Conservation (phyloP, 2,888 invertebrate species). For the Meganola albula region DNA sequence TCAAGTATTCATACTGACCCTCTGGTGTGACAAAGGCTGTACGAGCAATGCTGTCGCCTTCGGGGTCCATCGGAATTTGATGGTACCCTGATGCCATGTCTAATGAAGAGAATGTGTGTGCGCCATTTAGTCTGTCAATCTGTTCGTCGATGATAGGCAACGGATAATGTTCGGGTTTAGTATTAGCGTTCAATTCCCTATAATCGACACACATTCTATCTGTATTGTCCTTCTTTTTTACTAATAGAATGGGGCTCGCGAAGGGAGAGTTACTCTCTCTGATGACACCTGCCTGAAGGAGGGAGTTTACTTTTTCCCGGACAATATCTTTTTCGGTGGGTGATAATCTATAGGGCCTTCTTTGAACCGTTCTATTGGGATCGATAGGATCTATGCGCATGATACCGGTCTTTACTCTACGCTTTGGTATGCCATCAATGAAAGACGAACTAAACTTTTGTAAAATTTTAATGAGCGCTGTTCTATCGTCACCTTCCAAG, state of each 20-base stretch:
- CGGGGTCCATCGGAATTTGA: not conserved
- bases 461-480: conserved; percentile 7
- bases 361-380: conserved; percentile 9
- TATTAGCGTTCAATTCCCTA: conserved; percentile 26
- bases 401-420: conserved; percentile 13
- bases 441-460: conserved; percentile 10
- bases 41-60: not conserved
- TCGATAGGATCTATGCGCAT: conserved; percentile 14
- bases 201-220: conserved; percentile 1
- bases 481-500: conserved; percentile 10
- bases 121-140: not conserved
- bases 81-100: conserved; percentile 3
- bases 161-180: conserved; percentile 20
- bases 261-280: conserved; percentile 10
- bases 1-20: not conserved
- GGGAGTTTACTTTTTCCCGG: conserved; percentile 16
- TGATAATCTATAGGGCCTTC: conserved; percentile 16
- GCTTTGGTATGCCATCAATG: conserved; percentile 15
- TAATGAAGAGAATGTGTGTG: conserved; percentile 1
- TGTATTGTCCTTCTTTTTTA: not conserved
- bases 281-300: conserved; percentile 21
- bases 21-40: not conserved
- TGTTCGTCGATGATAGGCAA: conserved; percentile 9
- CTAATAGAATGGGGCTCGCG: conserved; percentile 1
- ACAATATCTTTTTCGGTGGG: conserved; percentile 21